Conservation (phyloP, 1,140 invertebrate species). For the Hermetia illucens region DNA sequence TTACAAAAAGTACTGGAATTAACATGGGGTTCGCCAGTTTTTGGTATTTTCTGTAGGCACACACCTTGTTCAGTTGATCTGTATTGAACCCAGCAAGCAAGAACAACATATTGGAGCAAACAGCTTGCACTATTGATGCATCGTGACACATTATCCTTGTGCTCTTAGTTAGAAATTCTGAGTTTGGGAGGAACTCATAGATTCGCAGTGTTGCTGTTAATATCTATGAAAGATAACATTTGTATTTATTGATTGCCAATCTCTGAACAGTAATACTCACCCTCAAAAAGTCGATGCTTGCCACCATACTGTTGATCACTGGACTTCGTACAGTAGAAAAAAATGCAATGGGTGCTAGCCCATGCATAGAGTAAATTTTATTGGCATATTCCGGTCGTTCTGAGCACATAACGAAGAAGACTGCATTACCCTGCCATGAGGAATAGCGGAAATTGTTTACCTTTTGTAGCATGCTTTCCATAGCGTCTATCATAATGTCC, state of each 20-base stretch:
- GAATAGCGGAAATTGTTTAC: neutral
- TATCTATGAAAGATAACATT: constrained; percentile 19
- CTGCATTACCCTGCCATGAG: constrained; percentile 51
- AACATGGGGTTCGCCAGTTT: neutral
- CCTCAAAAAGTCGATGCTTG: constrained; percentile 18
- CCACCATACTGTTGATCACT: constrained; percentile 23
- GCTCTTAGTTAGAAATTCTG: constrained; percentile 33
- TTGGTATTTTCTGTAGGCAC: neutral
- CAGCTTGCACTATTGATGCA: constrained; percentile 29
- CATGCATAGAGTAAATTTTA: constrained; percentile 48
- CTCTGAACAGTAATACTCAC: constrained; percentile 9
- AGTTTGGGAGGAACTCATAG: constrained; percentile 39
- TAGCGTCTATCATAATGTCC: neutral
- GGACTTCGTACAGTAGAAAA: constrained; percentile 42
- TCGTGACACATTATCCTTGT: constrained; percentile 35
- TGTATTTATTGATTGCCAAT: neutral
- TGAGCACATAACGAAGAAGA: constrained; percentile 45
- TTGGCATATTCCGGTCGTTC: constrained; percentile 46
- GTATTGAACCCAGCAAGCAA: constrained; percentile 37
- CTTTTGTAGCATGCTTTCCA: neutral
- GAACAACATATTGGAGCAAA: constrained; percentile 44
- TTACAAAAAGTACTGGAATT: constrained; percentile 1
- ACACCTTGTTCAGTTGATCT: constrained; percentile 32
- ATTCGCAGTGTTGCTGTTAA: constrained; percentile 34
- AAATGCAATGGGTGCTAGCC: constrained; percentile 49